Evolutionary conservation across 2,888 invertebrate genomes (phyloP).

Genomic region (Litoditis marina): DNA sequence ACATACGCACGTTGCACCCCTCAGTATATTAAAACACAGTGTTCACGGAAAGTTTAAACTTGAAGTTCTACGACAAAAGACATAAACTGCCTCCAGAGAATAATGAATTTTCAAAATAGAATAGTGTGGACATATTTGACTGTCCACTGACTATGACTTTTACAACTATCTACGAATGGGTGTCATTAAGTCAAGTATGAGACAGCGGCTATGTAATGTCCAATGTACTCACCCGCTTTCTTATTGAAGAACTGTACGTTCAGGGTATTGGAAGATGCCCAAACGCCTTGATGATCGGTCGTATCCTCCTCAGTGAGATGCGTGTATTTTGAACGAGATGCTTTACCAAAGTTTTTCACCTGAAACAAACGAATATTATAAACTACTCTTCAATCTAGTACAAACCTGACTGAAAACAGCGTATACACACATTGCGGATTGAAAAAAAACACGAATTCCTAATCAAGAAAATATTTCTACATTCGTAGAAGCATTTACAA

Average conservation of each 20-base stretch:
- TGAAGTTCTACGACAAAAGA: neutral
- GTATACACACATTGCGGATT: no score
- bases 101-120: neutral
- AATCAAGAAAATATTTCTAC: no score
- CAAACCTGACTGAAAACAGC: no score
- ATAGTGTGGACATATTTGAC: neutral
- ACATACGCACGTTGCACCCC: no score
- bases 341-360: slow-evolving; percentile 98
- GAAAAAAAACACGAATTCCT: no score
- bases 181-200: no score
- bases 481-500: no score
- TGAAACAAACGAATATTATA: slow-evolving; percentile 16
- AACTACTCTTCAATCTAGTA: neutral
- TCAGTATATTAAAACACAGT: no score
- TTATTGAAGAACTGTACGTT: slow-evolving; percentile 82
- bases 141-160: neutral
- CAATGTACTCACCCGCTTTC: slow-evolving; percentile 71
- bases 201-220: no score
- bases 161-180: no score
- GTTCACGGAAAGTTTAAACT: neutral
- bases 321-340: slow-evolving; percentile 96
- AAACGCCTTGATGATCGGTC: slow-evolving; percentile 80
- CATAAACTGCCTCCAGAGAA: neutral
- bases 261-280: slow-evolving; percentile 86
- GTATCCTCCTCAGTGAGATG: slow-evolving; percentile 98